Evolutionary conservation across 2,797 vertebrate genomes (phyloP), one percentile per base, ranked within the genome.

Genomic region (Ctenopoma multispine): DNA sequence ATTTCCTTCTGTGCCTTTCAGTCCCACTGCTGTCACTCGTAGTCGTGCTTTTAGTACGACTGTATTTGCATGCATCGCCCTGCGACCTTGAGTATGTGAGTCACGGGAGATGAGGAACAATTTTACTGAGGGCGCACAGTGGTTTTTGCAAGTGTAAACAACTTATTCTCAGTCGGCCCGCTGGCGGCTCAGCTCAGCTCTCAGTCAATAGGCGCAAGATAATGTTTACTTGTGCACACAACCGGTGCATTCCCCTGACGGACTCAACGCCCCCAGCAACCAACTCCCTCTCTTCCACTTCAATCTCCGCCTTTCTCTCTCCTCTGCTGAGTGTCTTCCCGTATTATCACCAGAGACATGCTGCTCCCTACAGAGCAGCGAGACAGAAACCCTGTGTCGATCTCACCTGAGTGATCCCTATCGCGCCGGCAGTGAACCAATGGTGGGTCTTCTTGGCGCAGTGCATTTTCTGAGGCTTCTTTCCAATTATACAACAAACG

Each of bases 61-160:
- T 72, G 46, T 65, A 75, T 87, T 70, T 72, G 78, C 76, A 81
- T 76, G 53, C 60, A 34, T 83, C 24, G 18, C 55, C 78, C 80
- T 18, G 14, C 41, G 85, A 89, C 89, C 89, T 90, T 85, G 75
- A 78, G 34, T 31, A 1, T 43, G 64, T 47, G 74, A 75, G 77
- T 81, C 79, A 66, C 49, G 4, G 3, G 21, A 66, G 80, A 46
- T 23, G 68, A 21, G 69, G 72, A 83, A 63, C 76, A 68, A 21
- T 82, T 81, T 87, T 44, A 82, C 68, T 23, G 82, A 82, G 66
- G 73, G 64, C 20, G 40, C 78, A 43, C 50, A 0, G 55, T 55
- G 59, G 15, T 78, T 85, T 85, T 69, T 82, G 81, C 78, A 81
- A 87, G 79, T 89, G 88, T 90, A 90, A 90, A 90, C 87, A 92